phyloP scores from a whole-genome alignment of 2,797 vertebrate genomes.

The Apogon talboti region DNA sequence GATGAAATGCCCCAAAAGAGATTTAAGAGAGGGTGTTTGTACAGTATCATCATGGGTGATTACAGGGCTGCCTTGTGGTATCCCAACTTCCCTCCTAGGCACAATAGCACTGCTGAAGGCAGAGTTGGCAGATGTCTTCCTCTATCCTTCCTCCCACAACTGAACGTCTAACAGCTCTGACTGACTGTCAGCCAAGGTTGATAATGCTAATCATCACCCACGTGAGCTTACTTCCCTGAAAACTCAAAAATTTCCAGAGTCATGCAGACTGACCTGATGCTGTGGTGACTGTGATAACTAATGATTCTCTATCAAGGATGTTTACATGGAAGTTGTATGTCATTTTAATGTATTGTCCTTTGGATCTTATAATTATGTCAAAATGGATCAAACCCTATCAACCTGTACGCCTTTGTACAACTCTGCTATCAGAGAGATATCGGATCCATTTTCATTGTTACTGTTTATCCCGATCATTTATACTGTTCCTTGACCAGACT shows the following conservation, averaged over 20 bases:
- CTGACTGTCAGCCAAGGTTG: conserved; percentile 46
- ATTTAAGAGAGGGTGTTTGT: conserved; percentile 8
- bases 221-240: conserved; percentile 49
- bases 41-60: conserved; percentile 29
- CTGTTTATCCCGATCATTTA: background rate
- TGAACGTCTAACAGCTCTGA: conserved; percentile 37
- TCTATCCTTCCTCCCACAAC: conserved; percentile 38
- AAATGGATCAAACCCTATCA: conserved; percentile 4
- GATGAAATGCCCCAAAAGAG: conserved; percentile 37
- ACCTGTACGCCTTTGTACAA: background rate
- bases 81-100: conserved; percentile 31
- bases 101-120: conserved; percentile 29
- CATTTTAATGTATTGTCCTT: conserved; percentile 1
- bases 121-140: conserved; percentile 43
- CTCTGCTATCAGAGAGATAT: conserved; percentile 4
- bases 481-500: conserved; percentile 16
- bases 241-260: conserved; percentile 37
- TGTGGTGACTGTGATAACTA: conserved; percentile 18
- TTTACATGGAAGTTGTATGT: background rate
- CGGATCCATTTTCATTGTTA: conserved; percentile 7
- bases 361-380: background rate
- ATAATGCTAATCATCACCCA: conserved; percentile 57
- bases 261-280: conserved; percentile 12
- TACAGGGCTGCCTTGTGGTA: conserved; percentile 19
- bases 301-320: no score